These are phyloP conservation scores for Ceyx melanurus DNA, from an alignment of 2,113 vertebrate genomes.

Conservation along the genomic window DNA sequence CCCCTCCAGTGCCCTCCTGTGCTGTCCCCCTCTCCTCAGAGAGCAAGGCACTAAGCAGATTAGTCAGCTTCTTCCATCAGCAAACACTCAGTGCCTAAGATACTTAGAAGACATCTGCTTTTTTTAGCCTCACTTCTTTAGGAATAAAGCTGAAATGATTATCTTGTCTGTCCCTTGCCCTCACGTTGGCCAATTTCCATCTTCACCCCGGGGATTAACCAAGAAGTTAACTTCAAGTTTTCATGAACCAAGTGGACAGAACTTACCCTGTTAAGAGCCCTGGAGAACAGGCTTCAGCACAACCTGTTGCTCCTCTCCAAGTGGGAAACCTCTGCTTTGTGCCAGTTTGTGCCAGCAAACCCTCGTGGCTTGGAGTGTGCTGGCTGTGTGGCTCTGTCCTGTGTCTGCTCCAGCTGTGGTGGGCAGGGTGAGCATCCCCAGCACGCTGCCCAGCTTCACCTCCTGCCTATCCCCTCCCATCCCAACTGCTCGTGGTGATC, in stretches of 20 bases:
- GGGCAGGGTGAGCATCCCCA: accelerated
- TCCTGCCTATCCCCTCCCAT: neutral
- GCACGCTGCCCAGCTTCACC: accelerated
- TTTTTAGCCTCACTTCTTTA: conserved; percentile 55
- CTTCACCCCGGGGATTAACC: neutral
- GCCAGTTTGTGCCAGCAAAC: neutral
- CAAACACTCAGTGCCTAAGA: neutral
- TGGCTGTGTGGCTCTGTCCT: accelerated
- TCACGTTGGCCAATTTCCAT: neutral
- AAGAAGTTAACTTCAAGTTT: neutral
- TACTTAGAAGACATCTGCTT: conserved; percentile 49
- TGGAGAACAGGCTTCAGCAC: neutral
- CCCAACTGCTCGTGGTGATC: neutral
- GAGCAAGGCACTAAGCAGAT: neutral
- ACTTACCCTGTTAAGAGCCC: too few species aligned
- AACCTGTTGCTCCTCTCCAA: neutral
- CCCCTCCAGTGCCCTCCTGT: neutral
- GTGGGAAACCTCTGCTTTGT: neutral
- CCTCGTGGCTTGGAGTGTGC: accelerated
- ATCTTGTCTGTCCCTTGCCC: neutral
- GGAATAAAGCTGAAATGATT: conserved; percentile 52
- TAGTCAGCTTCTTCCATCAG: conserved; percentile 26
- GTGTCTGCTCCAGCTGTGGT: neutral
- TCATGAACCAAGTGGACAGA: accelerated
- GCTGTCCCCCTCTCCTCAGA: neutral